Conservation (phyloP, 1,140 invertebrate genomes). For the Medauroidea extradentata region DNA sequence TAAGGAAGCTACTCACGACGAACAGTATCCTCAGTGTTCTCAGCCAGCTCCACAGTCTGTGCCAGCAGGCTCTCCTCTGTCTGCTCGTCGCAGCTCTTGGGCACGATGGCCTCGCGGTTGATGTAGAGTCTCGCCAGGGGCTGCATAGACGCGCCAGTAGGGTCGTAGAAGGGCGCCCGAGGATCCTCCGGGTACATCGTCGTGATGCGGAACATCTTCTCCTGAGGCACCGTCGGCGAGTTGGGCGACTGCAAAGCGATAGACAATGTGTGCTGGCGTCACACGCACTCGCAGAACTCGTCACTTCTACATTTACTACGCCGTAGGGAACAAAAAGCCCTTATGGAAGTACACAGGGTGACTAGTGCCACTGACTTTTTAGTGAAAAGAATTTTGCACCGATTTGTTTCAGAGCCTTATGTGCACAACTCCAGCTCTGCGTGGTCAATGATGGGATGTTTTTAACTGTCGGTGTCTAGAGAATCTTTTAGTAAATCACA, state of each 20-base stretch:
- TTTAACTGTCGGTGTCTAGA: no score
- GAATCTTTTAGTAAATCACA: no score
- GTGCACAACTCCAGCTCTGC: no score
- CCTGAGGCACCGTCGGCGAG: constrained; percentile 75
- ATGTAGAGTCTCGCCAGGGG: constrained; percentile 76
- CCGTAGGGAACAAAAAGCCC: no score
- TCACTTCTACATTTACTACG: no score
- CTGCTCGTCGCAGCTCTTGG: constrained; percentile 63
- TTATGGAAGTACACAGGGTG: no score
- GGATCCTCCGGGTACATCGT: constrained; percentile 81
- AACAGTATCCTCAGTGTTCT: constrained; percentile 64
- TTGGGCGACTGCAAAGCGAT: constrained; percentile 67
- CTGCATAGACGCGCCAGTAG: constrained; percentile 63
- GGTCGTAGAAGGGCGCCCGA: constrained; percentile 87
- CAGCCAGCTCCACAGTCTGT: constrained; percentile 57
- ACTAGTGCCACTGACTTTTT: no score
- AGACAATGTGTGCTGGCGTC: not conserved
- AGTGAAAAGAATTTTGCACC: no score
- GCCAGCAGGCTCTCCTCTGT: constrained; percentile 49
- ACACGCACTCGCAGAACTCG: no score
- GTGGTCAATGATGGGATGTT: no score
- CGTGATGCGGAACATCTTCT: constrained; percentile 85
- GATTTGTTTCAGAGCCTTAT: no score
- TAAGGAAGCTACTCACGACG: constrained; percentile 53
- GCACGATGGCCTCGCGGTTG: constrained; percentile 64